These are phyloP conservation scores for Apomyelois bistriatella DNA, from an alignment of 2,888 invertebrate genomes.

Conservation along the genomic window DNA sequence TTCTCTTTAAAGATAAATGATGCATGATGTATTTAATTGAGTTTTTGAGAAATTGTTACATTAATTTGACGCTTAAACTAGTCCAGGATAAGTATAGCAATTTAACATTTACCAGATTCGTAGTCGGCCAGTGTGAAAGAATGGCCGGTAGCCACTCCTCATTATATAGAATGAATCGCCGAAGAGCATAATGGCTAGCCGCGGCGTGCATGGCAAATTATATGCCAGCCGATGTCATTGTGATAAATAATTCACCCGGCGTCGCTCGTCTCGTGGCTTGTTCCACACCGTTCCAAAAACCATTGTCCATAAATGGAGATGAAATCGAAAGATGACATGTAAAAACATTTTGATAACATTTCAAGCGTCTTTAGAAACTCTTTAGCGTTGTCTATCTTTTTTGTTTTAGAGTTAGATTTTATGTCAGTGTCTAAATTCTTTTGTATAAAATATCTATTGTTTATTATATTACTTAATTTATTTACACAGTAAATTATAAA, in stretches of 20 bases:
- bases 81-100: constrained; percentile 11
- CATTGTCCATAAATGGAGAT: constrained; percentile 2
- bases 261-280: constrained; percentile 7
- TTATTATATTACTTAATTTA: too few relatives aligned
- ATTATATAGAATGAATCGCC: constrained; percentile 73
- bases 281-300: constrained; percentile 1
- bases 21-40: too few relatives aligned
- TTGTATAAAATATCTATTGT: too few relatives aligned
- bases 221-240: constrained; percentile 69
- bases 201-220: constrained; percentile 68
- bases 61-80: too few relatives aligned
- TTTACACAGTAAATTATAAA: too few relatives aligned
- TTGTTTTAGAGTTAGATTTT: too few relatives aligned
- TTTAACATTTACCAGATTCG: constrained; percentile 30
- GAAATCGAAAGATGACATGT: constrained; percentile 7
- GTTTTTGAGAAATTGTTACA: too few relatives aligned
- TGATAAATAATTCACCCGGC: constrained; percentile 60
- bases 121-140: constrained; percentile 24
- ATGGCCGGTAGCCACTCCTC: constrained; percentile 60
- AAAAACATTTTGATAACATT: constrained; percentile 1
- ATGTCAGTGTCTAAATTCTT: too few relatives aligned
- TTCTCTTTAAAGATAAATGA: too few relatives aligned
- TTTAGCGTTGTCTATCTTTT: not conserved
- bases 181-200: constrained; percentile 59
- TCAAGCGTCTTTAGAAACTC: not conserved